Evolutionary conservation across 1,140 invertebrate species (phyloP).

Genomic region (Drosophila kepulauana): DNA sequence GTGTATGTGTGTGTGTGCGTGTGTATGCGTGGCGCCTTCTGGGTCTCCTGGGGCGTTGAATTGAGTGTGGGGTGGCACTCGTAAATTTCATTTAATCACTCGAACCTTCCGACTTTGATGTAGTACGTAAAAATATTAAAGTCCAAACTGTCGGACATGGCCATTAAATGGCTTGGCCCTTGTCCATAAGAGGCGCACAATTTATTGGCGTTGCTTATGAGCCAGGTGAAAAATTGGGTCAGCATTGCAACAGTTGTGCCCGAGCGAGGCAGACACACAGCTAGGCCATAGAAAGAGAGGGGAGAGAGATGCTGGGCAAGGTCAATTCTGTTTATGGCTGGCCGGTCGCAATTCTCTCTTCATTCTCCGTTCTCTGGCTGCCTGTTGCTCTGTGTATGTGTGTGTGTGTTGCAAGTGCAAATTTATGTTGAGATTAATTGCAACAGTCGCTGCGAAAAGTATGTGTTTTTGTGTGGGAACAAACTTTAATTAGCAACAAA

Average conservation of each 20-base stretch:
- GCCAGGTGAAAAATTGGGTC: conserved; percentile 61
- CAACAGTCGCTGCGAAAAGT: conserved; percentile 27
- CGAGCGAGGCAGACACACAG: not conserved
- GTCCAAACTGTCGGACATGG: conserved; percentile 62
- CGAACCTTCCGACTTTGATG: conserved; percentile 70
- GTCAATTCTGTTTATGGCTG: conserved; percentile 16
- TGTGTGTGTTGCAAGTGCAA: conserved; percentile 49
- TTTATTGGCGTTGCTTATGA: conserved; percentile 60
- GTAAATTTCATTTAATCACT: conserved; percentile 81
- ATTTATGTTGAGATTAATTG: conserved; percentile 78
- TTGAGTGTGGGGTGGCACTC: conserved; percentile 36
- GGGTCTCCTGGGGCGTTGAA: conserved; percentile 4
- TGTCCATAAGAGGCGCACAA: conserved; percentile 35
- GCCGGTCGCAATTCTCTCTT: not conserved
- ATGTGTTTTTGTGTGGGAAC: conserved; percentile 4
- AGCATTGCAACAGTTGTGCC: conserved; percentile 37
- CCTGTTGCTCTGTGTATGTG: conserved; percentile 25
- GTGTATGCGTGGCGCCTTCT: not conserved
- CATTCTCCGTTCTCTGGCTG: not conserved
- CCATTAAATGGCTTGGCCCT: conserved; percentile 59
- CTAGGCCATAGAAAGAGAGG: not conserved
- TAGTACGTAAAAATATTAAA: conserved; percentile 68
- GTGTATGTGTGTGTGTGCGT: conserved; percentile 1
- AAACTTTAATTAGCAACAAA: conserved; percentile 45
- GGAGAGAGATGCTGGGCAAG: conserved; percentile 6